Evolutionary conservation across 2,797 vertebrate species (phyloP).

Genomic region (Poeciliopsis infans): DNA sequence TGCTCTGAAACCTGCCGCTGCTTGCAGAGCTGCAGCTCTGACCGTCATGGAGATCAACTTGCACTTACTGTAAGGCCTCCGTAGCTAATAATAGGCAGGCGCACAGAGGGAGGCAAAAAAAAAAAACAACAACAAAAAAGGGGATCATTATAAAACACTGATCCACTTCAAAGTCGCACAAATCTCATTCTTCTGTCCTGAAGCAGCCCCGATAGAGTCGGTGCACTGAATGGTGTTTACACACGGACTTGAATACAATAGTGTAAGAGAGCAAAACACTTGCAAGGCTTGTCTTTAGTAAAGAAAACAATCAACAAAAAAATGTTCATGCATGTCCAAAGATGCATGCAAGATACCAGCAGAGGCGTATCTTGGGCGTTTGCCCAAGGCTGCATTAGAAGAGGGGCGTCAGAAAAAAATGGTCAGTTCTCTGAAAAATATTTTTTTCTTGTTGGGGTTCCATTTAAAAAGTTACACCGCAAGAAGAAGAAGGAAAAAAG

Average conservation of each 20-base stretch:
- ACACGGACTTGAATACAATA: not conserved
- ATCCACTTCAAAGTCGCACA: slow-evolving; percentile 67
- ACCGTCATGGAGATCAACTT: slow-evolving; percentile 63
- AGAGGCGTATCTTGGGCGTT: not conserved
- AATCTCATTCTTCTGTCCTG: slow-evolving; percentile 48
- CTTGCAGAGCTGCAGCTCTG: slow-evolving; percentile 65
- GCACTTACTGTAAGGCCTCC: slow-evolving; percentile 64
- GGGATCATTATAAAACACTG: slow-evolving; percentile 74
- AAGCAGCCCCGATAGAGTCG: slow-evolving; percentile 12
- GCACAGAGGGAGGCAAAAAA: slow-evolving; percentile 15
- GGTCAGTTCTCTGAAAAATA: not conserved
- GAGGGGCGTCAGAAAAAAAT: not conserved
- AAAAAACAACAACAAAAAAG: not conserved
- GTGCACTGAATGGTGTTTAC: not conserved
- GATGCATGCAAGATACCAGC: not conserved
- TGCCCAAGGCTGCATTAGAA: not conserved
- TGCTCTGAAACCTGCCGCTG: slow-evolving; percentile 29
- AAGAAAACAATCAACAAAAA: not conserved
- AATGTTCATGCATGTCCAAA: not conserved
- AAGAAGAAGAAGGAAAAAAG: no score
- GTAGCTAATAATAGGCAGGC: slow-evolving; percentile 76
- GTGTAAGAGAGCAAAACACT: not conserved
- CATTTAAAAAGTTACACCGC: no score
- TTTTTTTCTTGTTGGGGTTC: no score
- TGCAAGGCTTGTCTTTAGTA: not conserved